Evolutionary conservation across 2,797 vertebrate genomes (phyloP).

Genomic region (Heliangelus exortis): DNA sequence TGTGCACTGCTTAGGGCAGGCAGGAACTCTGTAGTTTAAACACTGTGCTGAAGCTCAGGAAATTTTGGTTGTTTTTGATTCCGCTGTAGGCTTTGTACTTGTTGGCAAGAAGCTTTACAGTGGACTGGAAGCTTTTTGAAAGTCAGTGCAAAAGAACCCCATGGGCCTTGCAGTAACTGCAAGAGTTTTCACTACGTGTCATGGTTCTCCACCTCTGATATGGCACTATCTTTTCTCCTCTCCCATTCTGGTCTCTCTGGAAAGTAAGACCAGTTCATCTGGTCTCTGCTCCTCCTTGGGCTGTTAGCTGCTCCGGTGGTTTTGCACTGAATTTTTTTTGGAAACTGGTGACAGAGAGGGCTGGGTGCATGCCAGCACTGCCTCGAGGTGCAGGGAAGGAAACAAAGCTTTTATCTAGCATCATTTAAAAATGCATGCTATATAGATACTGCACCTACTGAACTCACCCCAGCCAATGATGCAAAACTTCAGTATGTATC

Average conservation of each 20-base stretch:
- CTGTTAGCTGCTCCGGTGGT: neutral
- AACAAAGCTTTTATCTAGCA: neutral
- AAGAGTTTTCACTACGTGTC: neutral
- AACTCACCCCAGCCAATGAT: constrained; percentile 95
- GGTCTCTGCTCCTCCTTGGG: rapidly evolving
- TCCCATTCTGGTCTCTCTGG: neutral
- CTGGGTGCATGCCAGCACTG: rapidly evolving
- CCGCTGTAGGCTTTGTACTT: neutral
- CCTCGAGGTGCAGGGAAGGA: neutral
- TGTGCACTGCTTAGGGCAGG: neutral
- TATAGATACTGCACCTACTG: neutral
- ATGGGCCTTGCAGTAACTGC: neutral
- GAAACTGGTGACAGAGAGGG: neutral
- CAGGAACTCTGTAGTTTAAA: neutral
- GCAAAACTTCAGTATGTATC: constrained; percentile 98
- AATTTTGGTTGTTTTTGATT: neutral
- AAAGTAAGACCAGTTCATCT: neutral
- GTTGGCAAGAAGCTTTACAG: neutral
- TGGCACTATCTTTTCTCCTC: neutral
- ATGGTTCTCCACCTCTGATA: neutral
- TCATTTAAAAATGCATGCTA: neutral
- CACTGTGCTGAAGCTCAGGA: neutral
- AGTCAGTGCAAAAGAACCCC: neutral
- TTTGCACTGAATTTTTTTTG: neutral
- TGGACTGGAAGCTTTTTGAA: neutral